Percentiles rank a stretch among this genome's conserved stretches.
Evolutionary conservation across 2,113 vertebrate species (phyloP).

Genomic region (Hippopotamus amphibius): DNA sequence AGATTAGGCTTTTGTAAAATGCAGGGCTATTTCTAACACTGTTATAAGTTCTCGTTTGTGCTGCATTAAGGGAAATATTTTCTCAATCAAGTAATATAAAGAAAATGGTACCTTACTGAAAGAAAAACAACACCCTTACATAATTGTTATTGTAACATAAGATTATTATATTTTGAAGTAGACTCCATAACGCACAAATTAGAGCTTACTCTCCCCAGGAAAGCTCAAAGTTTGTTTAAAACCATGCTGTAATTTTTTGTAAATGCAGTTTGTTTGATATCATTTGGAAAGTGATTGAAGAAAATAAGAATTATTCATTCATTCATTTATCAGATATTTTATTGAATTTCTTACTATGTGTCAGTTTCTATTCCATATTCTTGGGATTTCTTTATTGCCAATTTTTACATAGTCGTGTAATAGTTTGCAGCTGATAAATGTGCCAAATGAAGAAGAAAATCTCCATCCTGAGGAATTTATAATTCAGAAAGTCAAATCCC

Average conservation of each 20-base stretch:
- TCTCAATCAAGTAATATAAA: not conserved
- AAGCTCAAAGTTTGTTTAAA: slow-evolving; percentile 14
- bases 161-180: slow-evolving; percentile 17
- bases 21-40: not conserved
- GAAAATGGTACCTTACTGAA: not conserved
- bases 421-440: slow-evolving; percentile 53
- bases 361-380: not conserved
- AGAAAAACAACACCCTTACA: not conserved
- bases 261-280: slow-evolving; percentile 23
- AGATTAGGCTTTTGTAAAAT: not conserved
- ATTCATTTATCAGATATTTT: slow-evolving; percentile 53
- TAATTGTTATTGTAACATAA: not conserved
- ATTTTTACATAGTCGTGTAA: slow-evolving; percentile 37
- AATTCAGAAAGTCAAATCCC: slow-evolving; percentile 46
- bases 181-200: not conserved
- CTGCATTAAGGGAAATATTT: not conserved
- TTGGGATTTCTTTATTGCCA: slow-evolving; percentile 50
- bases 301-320: slow-evolving; percentile 51
- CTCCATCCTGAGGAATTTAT: slow-evolving; percentile 48
- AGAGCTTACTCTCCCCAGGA: not conserved
- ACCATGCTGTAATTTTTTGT: not conserved
- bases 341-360: not conserved
- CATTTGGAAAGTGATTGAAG: slow-evolving; percentile 3
- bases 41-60: not conserved
- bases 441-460: slow-evolving; percentile 64